A percentile compares a stretch with the other conserved stretches of the same genome.
phyloP scores from a whole-genome alignment of 2,888 invertebrate species.

The Apodemia mormo region DNA sequence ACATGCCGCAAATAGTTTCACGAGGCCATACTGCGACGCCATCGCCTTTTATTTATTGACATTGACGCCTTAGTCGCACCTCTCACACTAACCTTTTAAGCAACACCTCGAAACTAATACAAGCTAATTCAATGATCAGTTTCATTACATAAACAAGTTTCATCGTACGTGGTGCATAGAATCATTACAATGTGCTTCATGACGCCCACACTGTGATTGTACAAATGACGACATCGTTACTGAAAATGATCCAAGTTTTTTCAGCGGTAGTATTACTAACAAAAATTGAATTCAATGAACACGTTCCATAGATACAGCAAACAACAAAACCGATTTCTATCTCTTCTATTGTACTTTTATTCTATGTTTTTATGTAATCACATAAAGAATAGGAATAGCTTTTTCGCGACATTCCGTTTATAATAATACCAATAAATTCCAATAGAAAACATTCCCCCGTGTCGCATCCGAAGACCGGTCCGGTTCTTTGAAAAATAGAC shows the following conservation, averaged over 20 bases:
- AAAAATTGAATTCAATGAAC: not conserved
- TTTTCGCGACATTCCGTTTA: too few relatives aligned
- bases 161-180: conserved; percentile 3
- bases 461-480: too few relatives aligned
- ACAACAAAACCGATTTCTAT: not conserved
- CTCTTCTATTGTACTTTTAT: too few relatives aligned
- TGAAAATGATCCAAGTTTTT: not conserved
- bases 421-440: too few relatives aligned
- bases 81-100: not conserved
- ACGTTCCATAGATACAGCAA: not conserved
- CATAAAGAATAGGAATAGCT: too few relatives aligned
- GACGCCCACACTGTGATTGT: conserved; percentile 2
- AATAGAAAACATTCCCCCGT: too few relatives aligned
- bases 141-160: not conserved
- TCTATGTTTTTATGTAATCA: too few relatives aligned
- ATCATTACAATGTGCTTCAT: not conserved
- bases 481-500: too few relatives aligned
- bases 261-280: not conserved
- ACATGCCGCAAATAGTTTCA: conserved; percentile 68
- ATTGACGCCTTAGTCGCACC: conserved; percentile 23
- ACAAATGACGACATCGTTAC: not conserved
- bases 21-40: conserved; percentile 64
- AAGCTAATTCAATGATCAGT: not conserved
- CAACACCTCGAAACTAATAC: conserved; percentile 1
- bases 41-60: conserved; percentile 39